Conservation (phyloP, 1,140 invertebrate genomes). For the Drosophila pectinifera region DNA sequence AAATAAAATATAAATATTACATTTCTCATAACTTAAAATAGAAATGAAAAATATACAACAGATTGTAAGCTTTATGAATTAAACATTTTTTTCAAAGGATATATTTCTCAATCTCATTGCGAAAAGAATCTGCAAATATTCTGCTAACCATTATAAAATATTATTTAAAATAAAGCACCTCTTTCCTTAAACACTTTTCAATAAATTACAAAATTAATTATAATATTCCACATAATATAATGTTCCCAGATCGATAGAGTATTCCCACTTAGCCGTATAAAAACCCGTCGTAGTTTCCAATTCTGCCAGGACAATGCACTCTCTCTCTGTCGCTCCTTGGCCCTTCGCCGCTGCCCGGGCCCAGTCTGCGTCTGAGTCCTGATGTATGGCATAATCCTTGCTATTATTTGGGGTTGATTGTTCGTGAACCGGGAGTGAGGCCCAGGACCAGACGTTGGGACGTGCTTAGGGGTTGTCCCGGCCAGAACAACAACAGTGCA, state of each 20-base stretch:
- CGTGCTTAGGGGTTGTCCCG: slow-evolving; percentile 61
- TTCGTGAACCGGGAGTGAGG: slow-evolving; percentile 61
- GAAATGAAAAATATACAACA: background rate
- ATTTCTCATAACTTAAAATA: background rate
- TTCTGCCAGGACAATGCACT: slow-evolving; percentile 75
- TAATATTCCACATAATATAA: background rate
- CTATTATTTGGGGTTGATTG: slow-evolving; percentile 80
- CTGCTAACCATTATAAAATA: too few species aligned
- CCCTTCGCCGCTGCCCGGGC: slow-evolving; percentile 1
- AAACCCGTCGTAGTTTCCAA: background rate
- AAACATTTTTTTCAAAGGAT: too few species aligned
- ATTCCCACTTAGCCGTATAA: background rate
- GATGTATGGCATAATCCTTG: slow-evolving; percentile 71
- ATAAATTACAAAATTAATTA: too few species aligned
- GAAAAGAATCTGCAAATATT: too few species aligned
- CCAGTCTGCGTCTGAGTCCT: slow-evolving; percentile 33
- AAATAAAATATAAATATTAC: background rate
- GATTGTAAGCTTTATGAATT: background rate
- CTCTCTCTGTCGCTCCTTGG: slow-evolving; percentile 23
- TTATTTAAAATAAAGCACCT: too few species aligned
- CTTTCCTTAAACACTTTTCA: background rate
- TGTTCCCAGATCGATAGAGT: slow-evolving; percentile 1
- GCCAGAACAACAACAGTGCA: slow-evolving; percentile 82
- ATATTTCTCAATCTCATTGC: too few species aligned
- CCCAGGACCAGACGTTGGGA: slow-evolving; percentile 22